Base-by-base conservation (phyloP, 1,140 invertebrate species). In the Lepidurus arcticus region DNA sequence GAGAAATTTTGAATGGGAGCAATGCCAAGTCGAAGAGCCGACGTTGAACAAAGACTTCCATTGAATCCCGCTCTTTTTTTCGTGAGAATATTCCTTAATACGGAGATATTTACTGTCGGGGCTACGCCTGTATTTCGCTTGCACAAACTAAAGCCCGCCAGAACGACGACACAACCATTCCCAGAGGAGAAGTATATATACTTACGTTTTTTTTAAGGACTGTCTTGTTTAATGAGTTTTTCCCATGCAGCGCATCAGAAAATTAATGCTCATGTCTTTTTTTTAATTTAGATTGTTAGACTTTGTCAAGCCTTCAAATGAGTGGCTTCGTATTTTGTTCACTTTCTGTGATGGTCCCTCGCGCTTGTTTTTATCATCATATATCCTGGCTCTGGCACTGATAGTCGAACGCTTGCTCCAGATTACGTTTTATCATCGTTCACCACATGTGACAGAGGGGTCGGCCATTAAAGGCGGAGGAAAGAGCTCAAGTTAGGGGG, bases 381-480 rank as follows among this genome's bases (percentile, higher is more conserved):
- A 65, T 65, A 65, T 65, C 53, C 53, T 65, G 53, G 53, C 21
- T 65, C 53, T 65, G 53, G 53, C 53, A 65, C 53, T 65, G 53
- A 65, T 65, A 65, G 53, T 65, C 53, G 53, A 65, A 65, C 53
- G 53, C 53, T 65, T 65, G 53, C 53, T 65, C 53, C 53, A 65
- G 53, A 65, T 65, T 65, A 65, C 21, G 53, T 65, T 65, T 65
- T 65, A 65, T 65, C 53, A 65, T 65, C 53, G 13, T 65, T 65
- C 53, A 34, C 53, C 53, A 65, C 53, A 65, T 65, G 53, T 65
- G 53, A 65, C 53, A 65, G 53, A 65, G 53, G 53, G n/a, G 13
- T 65, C 53, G 16, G 53, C 53, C 53, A 65, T 65, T 65, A 65
- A 65, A 65, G 53, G 53, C 53, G 53, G n/a, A 65, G 53, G 53